Evolutionary conservation across 2,888 invertebrate species (phyloP).

Genomic region (Spicauda simplicius): DNA sequence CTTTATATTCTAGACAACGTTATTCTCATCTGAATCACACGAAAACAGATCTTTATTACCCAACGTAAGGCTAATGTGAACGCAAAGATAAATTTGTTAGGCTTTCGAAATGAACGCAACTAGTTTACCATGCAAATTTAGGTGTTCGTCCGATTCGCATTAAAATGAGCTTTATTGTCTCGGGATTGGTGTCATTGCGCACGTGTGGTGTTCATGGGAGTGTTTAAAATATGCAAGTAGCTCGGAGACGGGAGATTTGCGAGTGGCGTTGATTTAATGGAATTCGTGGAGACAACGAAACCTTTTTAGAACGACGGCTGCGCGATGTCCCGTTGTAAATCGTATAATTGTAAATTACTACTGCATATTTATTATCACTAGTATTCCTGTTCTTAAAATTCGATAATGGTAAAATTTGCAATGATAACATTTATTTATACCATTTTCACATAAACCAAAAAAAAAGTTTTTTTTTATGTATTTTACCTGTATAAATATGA

Average conservation of each 20-base stretch:
- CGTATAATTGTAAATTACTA: not conserved
- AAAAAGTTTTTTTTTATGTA: no score
- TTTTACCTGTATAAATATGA: no score
- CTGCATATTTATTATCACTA: not conserved
- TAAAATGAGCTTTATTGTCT: constrained; percentile 53
- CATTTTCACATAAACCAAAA: no score
- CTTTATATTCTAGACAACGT: constrained; percentile 55
- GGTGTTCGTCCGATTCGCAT: constrained; percentile 44
- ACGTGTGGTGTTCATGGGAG: constrained; percentile 37
- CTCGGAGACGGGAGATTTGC: constrained; percentile 55
- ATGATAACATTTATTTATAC: no score
- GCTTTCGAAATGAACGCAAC: constrained; percentile 70
- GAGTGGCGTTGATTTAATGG: constrained; percentile 64
- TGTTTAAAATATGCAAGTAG: constrained; percentile 62
- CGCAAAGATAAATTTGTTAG: constrained; percentile 48
- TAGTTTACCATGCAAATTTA: constrained; percentile 68
- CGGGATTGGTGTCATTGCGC: constrained; percentile 44
- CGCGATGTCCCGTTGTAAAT: constrained; percentile 20
- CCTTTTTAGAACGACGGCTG: constrained; percentile 34
- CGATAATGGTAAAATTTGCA: no score
- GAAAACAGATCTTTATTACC: constrained; percentile 47
- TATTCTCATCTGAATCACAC: not conserved
- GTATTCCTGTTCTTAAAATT: no score
- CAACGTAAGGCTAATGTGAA: constrained; percentile 38
- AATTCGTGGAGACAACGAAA: constrained; percentile 48